Base-by-base conservation (phyloP, 2,797 vertebrate species). In the Mallotus villosus region DNA sequence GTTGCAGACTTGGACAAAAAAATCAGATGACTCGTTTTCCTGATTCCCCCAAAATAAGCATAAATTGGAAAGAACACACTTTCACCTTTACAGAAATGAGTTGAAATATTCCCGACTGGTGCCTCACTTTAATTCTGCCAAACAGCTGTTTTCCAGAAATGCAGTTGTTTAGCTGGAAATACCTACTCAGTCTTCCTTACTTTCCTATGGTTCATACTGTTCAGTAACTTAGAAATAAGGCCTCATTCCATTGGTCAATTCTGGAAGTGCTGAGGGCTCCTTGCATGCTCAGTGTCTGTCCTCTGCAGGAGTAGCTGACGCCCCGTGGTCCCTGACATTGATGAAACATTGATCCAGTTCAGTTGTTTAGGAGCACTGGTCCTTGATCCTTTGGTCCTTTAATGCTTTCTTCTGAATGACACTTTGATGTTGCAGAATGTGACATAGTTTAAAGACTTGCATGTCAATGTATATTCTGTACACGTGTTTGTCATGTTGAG, bases 141-240 rank as follows among this genome's bases (percentile, higher is more conserved):
- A 91, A 91, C 92, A 91, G 90, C 88, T 91, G 88, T 90, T 80
- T 85, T 86, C 82, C 85, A 86, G 85, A 84, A 92, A 90, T 85
- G 74, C 86, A 70, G 73, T 68, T 82, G 82, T 91, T 92, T 86
- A 72, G 80, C 86, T 92, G 86, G 90, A 91, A 92, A 92, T 85
- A 85, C 85, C 86, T 80, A 84, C 75, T 83, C 79, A 81, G 85
- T 81, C 74, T 66, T 84, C 84, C 46, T 67, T 74, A 69, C 41
- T 80, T 78, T 80, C 86, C 74, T 74, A 72, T 70, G 17, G 67
- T 60, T 78, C 81, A 73, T 21, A 63, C 80, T 70, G 79, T 69
- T 78, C 46, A 25, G 63, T 82, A 77, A 90, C 89, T 89, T 88
- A 76, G 68, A 71, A 76, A 46, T 59, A 78, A 64, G 58, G 75